Conservation (phyloP, 2,888 invertebrate genomes). For the Barypeithes pellucidus region DNA sequence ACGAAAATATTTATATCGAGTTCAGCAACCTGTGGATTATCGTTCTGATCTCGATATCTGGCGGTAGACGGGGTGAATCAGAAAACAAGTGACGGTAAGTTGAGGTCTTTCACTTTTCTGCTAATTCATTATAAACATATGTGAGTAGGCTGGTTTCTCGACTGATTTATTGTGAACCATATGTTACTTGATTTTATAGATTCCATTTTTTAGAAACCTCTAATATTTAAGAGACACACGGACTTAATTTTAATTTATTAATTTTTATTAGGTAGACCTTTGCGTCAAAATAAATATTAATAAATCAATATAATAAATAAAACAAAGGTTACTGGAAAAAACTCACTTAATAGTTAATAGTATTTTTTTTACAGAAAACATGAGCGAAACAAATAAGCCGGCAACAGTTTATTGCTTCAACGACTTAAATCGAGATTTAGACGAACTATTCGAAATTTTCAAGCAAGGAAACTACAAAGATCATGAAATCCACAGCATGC, state of each 20-base stretch:
- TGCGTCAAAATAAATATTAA: no score
- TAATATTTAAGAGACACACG: no score
- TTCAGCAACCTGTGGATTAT: constrained; percentile 51
- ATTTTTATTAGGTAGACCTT: no score
- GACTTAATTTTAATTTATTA: no score
- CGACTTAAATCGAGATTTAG: constrained; percentile 76
- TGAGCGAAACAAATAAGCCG: constrained; percentile 20
- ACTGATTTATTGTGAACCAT: neutral
- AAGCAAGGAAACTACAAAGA: constrained; percentile 79
- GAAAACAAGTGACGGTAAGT: constrained; percentile 4
- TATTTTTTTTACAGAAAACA: constrained; percentile 20
- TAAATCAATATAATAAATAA: no score
- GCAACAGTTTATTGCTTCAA: constrained; percentile 66
- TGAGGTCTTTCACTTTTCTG: constrained; percentile 18
- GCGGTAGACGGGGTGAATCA: constrained; percentile 25
- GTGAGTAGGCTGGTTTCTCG: neutral
- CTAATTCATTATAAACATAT: constrained; percentile 9
- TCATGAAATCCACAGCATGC: constrained; percentile 80
- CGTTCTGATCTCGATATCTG: constrained; percentile 17
- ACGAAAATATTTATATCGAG: constrained; percentile 36
- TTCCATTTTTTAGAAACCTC: constrained; percentile 12
- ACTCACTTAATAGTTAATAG: no score
- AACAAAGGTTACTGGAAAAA: no score
- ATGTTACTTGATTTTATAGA: constrained; percentile 5
- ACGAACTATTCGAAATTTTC: constrained; percentile 78